phyloP scores from a whole-genome alignment of 2,797 vertebrate species.

The Rhynchonycteris naso region DNA sequence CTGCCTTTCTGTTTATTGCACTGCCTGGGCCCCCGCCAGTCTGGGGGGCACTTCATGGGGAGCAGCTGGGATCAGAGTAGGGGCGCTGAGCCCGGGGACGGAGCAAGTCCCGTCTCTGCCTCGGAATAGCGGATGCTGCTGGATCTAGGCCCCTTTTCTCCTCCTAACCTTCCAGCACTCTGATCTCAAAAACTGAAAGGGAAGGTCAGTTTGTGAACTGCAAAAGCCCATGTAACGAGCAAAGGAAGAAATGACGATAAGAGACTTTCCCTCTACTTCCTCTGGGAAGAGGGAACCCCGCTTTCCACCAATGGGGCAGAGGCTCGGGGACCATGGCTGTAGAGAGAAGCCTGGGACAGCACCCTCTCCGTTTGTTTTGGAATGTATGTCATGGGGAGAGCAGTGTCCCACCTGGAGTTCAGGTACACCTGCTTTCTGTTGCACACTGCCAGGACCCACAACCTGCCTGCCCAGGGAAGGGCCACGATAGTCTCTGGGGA shows the following conservation, averaged over 20 bases:
- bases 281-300: not conserved
- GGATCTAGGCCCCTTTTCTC: not conserved
- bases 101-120: rapidly evolving
- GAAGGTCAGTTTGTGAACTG: not conserved
- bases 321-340: not conserved
- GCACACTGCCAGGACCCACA: not conserved
- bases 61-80: not conserved
- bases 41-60: not conserved
- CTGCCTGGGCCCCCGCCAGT: not conserved
- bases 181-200: not conserved
- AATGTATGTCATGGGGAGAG: not conserved
- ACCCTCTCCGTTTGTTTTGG: not conserved
- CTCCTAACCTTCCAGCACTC: not conserved
- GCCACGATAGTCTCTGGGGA: not conserved
- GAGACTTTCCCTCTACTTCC: not conserved
- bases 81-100: not conserved
- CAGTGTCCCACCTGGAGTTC: not conserved
- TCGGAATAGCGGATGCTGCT: not conserved
- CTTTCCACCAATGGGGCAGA: not conserved
- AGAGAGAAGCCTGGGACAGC: not conserved
- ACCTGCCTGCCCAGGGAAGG: not conserved
- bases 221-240: not conserved
- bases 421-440: not conserved
- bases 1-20: not conserved
- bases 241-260: not conserved